These are phyloP conservation scores for Eudyptes chrysolophus DNA, from an alignment of 2,113 vertebrate genomes.

Conservation along the genomic window DNA sequence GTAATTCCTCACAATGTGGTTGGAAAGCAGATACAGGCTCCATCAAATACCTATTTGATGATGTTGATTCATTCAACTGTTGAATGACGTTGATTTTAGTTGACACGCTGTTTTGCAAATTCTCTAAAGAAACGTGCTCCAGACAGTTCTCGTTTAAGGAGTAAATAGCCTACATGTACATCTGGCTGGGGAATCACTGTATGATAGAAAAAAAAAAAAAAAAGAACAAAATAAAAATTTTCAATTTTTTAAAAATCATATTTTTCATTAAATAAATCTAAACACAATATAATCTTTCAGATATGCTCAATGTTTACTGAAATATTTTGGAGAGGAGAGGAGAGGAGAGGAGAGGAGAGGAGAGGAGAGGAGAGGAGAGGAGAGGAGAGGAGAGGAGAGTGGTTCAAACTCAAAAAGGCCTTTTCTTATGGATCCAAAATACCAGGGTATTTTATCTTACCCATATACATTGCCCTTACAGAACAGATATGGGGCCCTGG, in stretches of 20 bases:
- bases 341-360: not conserved
- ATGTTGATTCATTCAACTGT: no score
- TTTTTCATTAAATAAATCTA: not conserved
- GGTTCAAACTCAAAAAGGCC: accelerated
- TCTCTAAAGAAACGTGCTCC: not conserved
- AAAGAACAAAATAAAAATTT: not conserved
- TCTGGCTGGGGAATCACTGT: not conserved
- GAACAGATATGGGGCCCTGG: no score
- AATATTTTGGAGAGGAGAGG: not conserved
- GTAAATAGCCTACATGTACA: not conserved
- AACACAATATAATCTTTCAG: not conserved
- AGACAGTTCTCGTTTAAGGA: not conserved
- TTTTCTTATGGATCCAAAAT: not conserved
- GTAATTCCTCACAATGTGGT: not conserved
- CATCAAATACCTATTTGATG: not conserved
- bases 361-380: not conserved
- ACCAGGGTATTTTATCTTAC: not conserved
- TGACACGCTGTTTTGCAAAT: not conserved
- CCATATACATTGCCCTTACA: no score
- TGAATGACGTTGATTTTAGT: not conserved
- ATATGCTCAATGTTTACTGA: not conserved
- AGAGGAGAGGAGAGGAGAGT: not conserved
- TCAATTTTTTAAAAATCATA: not conserved
- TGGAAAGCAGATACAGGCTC: not conserved
- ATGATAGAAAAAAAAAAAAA: not conserved